Base-by-base conservation (phyloP, 2,797 vertebrate species). In the Chelidonichthys spinosus region DNA sequence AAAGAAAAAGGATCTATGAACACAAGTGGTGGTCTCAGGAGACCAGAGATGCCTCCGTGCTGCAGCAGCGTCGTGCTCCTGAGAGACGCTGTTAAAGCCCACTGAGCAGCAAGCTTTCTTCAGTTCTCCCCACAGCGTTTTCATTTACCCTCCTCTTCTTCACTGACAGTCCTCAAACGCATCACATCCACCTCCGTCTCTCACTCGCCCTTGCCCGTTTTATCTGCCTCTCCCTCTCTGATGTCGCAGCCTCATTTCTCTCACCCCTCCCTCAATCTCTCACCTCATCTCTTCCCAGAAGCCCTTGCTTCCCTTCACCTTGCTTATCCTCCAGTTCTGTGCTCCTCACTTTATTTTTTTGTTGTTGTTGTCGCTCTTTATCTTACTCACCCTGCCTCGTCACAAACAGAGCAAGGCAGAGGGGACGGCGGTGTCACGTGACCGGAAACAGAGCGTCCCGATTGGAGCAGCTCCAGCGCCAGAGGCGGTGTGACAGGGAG, bases 381-480 rank as follows among this genome's bases (percentile, higher is more conserved):
- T 75, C 49, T 79, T 63, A 61, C 78, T 89, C 80, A 78, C 70
- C 59, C 74, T 53, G 54, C 58, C 63, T 84, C 2, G 79, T 86
- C 85, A 87, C 42, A 4, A 79, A 55, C 70, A 64, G 67, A 79
- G 61, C 53, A n/a, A 62, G 18, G 72, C 75, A 62, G 74, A 54
- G 68, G 1, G 74, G 71, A 79, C 59, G 35, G 39, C 63, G 66
- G 3, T 0, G 71, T 83, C 86, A 88, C 37, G 11, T 84, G 87
- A 85, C 77, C 1, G 0, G 42, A 70, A 25, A 69, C 33, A 3
- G 15, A 72, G 61, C 43, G 1, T 11, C 5, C 60, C 54, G 74
- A 87, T 86, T 87, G 85, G 87, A 81, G 62, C 69, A 71, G 74
- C 79, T 42, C 32, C 63, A 44, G 33, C 7, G 77, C 89, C 76